Evolutionary conservation across 1,140 invertebrate species (phyloP), one percentile per base, ranked within the genome.

Genomic region (Caerostris darwini): DNA sequence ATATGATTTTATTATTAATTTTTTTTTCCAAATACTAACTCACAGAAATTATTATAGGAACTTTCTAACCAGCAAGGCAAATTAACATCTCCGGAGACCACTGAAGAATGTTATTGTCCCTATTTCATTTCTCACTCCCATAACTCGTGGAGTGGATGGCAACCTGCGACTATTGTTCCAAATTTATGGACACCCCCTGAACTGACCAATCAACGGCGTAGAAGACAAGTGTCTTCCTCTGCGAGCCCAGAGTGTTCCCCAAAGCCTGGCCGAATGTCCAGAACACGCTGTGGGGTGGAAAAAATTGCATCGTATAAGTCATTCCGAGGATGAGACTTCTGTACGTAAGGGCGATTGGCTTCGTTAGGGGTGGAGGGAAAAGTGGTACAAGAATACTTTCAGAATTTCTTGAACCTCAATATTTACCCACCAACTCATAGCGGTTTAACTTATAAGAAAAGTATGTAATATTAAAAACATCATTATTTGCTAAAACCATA

Each of bases 181-280:
- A 90, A 90, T 90, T 90, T 90, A 71, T 90, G 88, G 54, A 90
- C 67, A 19, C 53, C 67, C 88, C 88, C 88, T 5, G 50, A 19
- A 56, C 56, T 57, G 56, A 77, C 88, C 88, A 90, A 90, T 90
- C 88, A 90, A 77, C 67, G 54, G 64, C 50, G 14, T 58, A 19
- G 53, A 57, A 90, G 88, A 90, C 88, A 90, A 90, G 88, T 90
- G 69, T 77, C 64, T 90, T 77, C 88, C 86, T 88, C 61, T 53
- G 86, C 57, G 86, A 34, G 67, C 67, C 86, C 61, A 14, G 58
- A 67, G 61, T 64, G 58, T 53, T 64, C 61, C 86, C 86, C 50
- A 14, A 88, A 67, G 61, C 86, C 34, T 7, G 34, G 54, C 58
- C 61, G 14, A 90, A 90, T 71, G 67, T 90, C 88, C 88, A 90